These are phyloP conservation scores for Falco columbarius DNA, from an alignment of 2,797 vertebrate species.

Conservation along the genomic window DNA sequence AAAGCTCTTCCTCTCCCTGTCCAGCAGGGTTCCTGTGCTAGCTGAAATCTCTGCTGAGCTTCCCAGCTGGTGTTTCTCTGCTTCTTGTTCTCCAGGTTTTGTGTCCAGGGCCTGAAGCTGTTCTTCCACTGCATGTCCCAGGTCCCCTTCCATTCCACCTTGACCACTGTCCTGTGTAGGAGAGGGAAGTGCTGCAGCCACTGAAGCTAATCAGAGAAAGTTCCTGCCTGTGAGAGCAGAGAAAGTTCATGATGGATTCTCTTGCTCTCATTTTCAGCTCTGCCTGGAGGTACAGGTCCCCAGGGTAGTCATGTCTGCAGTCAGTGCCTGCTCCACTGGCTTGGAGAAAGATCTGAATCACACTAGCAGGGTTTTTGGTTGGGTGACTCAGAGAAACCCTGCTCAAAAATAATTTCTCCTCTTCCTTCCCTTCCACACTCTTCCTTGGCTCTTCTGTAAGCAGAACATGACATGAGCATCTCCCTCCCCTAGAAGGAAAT, in stretches of 20 bases:
- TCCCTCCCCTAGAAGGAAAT: neutral
- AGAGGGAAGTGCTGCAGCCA: neutral
- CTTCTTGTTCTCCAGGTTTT: neutral
- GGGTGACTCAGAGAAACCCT: constrained; percentile 7
- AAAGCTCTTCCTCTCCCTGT: neutral
- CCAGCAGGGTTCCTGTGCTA: neutral
- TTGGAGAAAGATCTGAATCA: constrained; percentile 31
- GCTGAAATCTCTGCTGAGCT: neutral
- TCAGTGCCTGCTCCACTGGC: constrained; percentile 32
- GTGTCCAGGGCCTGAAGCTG: neutral
- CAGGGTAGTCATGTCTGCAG: neutral
- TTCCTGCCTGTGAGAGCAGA: constrained; percentile 9
- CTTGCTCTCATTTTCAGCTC: constrained; percentile 43
- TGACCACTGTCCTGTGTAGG: neutral
- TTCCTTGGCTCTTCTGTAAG: neutral
- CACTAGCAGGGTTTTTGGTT: constrained; percentile 16
- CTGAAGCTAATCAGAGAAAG: neutral
- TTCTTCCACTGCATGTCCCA: neutral
- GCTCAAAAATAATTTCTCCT: neutral
- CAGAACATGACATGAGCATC: neutral
- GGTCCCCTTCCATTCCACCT: neutral
- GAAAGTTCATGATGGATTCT: constrained; percentile 28
- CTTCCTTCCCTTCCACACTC: neutral
- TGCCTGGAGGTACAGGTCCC: constrained; percentile 37
- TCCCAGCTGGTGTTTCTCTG: neutral